Conservation (phyloP, 2,797 vertebrate genomes). For the Phylloscopus collybita region DNA sequence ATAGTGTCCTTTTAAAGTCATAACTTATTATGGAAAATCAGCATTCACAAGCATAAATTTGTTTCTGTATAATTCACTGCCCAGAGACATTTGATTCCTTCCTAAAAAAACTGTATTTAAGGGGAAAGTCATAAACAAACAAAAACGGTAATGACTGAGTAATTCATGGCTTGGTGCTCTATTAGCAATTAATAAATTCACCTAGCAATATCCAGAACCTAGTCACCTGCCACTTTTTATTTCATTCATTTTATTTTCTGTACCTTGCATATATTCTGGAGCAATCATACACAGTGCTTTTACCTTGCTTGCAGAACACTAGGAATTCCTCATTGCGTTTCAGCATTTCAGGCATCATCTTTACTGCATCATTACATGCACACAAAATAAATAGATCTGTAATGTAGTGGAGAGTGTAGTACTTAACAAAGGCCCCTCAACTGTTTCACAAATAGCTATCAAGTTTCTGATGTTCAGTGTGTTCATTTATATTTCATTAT, state of each 20-base stretch:
- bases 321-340: conserved; percentile 66
- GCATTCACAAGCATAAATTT: conserved; percentile 62
- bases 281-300: conserved; percentile 51
- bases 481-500: conserved; percentile 51
- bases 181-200: conserved; percentile 78
- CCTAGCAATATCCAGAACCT: conserved; percentile 56
- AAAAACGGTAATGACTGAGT: conserved; percentile 67
- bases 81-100: conserved; percentile 69
- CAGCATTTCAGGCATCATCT: conserved; percentile 31
- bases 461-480: conserved; percentile 16
- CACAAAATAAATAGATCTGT: conserved; percentile 63
- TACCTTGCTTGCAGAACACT: conserved; percentile 57
- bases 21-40: conserved; percentile 60
- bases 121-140: conserved; percentile 47
- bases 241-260: conserved; percentile 70
- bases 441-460: conserved; percentile 42
- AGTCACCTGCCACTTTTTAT: conserved; percentile 60
- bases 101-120: conserved; percentile 72
- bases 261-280: conserved; percentile 49
- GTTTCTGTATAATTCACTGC: conserved; percentile 60
- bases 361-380: conserved; percentile 72
- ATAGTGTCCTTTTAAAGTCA: conserved; percentile 21
- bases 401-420: conserved; percentile 4
- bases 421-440: conserved; percentile 27
- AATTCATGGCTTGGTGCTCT: conserved; percentile 62